phyloP scores from a whole-genome alignment of 2,888 invertebrate genomes.

The Dicycla oo region DNA sequence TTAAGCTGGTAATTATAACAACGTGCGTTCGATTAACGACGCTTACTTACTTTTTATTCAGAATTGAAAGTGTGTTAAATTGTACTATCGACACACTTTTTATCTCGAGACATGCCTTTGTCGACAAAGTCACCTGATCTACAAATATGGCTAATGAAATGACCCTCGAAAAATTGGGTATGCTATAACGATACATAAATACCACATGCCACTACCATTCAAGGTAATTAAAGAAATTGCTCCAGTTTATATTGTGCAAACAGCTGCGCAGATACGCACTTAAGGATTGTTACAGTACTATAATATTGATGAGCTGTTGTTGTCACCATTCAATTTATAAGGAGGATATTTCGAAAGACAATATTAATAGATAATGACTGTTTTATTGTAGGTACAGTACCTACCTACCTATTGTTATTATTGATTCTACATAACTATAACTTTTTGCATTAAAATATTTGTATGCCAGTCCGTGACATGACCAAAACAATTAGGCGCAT shows the following conservation, averaged over 20 bases:
- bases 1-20: not conserved
- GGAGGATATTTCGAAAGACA: no score
- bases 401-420: not conserved
- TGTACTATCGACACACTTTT: slow-evolving; percentile 2
- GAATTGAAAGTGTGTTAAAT: slow-evolving; percentile 2
- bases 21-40: not conserved
- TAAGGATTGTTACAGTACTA: not conserved
- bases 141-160: not conserved
- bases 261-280: slow-evolving; percentile 2
- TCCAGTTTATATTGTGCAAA: slow-evolving; percentile 11
- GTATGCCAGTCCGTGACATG: not conserved
- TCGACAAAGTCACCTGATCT: not conserved
- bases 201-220: not conserved
- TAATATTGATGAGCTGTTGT: not conserved
- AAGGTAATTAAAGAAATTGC: slow-evolving; percentile 30
- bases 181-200: not conserved
- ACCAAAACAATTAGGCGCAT: no score
- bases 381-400: no score
- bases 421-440: not conserved
- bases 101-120: slow-evolving; percentile 1
- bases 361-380: no score
- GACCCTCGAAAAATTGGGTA: slow-evolving; percentile 20
- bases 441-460: not conserved
- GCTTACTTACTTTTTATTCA: not conserved
- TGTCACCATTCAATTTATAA: not conserved